These are phyloP conservation scores for Nesoenas mayeri DNA, from an alignment of 2,113 vertebrate species.

Conservation along the genomic window DNA sequence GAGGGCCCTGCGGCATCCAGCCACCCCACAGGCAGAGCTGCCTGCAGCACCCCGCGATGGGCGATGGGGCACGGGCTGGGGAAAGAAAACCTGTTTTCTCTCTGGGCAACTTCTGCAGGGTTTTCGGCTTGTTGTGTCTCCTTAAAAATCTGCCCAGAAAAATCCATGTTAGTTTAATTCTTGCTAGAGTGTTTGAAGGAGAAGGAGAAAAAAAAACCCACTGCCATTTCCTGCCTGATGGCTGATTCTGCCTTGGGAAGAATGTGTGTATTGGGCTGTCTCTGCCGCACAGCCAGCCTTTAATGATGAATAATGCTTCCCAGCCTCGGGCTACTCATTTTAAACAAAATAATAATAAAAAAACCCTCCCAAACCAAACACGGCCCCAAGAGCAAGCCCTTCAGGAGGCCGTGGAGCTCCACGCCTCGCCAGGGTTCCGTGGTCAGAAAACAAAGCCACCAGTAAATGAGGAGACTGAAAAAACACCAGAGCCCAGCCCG, in stretches of 20 bases:
- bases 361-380: constrained; percentile 41
- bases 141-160: constrained; percentile 16
- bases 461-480: constrained; percentile 33
- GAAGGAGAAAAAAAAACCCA: background rate
- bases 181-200: constrained; percentile 28
- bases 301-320: constrained; percentile 52
- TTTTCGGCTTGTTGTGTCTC: background rate
- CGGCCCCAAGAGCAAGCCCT: background rate
- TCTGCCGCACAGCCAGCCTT: background rate
- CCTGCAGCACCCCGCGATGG: background rate
- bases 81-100: background rate
- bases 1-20: fast-evolving
- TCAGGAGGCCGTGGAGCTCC: constrained; percentile 10
- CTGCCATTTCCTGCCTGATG: constrained; percentile 59
- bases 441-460: constrained; percentile 49
- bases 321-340: background rate
- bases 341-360: constrained; percentile 48
- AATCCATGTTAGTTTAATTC: constrained; percentile 37
- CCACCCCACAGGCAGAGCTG: background rate
- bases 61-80: background rate
- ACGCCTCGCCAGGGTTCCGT: background rate
- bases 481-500: background rate
- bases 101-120: background rate
- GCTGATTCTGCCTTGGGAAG: constrained; percentile 26
- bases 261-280: background rate